Conservation (phyloP, 35 echinoderm and acorn worm genomes). For the Diadema setosum region DNA sequence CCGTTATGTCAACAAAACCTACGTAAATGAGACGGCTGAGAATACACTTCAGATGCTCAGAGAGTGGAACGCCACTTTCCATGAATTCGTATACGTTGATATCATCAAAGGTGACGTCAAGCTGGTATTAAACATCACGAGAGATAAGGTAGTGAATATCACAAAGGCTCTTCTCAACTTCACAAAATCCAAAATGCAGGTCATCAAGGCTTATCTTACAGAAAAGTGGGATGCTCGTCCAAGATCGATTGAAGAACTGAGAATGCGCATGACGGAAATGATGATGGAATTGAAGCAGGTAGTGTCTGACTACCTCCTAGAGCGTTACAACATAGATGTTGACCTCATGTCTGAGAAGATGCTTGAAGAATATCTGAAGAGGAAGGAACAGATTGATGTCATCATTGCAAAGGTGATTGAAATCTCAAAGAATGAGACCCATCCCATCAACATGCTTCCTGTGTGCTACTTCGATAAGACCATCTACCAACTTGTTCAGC, state of each 20-base stretch:
- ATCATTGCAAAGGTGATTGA: slow-evolving; percentile 33
- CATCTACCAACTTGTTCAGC: slow-evolving; percentile 36
- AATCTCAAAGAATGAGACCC: slow-evolving; percentile 71
- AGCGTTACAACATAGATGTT: slow-evolving; percentile 29
- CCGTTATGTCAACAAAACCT: neutral
- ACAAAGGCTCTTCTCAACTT: neutral
- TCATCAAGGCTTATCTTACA: slow-evolving; percentile 9
- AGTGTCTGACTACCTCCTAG: neutral
- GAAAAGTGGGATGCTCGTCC: slow-evolving; percentile 8
- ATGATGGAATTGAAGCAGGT: neutral
- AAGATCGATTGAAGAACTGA: slow-evolving; percentile 23
- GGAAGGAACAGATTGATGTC: slow-evolving; percentile 8
- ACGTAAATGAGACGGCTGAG: slow-evolving; percentile 26
- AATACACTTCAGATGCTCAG: slow-evolving; percentile 6
- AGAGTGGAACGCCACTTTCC: slow-evolving; percentile 51
- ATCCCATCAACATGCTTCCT: slow-evolving; percentile 67
- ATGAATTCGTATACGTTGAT: slow-evolving; percentile 26
- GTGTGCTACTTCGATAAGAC: slow-evolving; percentile 69
- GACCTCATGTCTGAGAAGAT: too few relatives aligned
- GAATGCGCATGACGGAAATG: neutral
- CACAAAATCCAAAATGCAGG: neutral
- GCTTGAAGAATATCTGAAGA: slow-evolving; percentile 13
- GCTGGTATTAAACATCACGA: neutral
- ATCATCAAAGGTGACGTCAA: slow-evolving; percentile 12
- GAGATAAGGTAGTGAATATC: slow-evolving; percentile 5